Evolutionary conservation across 2,797 vertebrate species (phyloP).

Genomic region (Acanthurus leucopareius): DNA sequence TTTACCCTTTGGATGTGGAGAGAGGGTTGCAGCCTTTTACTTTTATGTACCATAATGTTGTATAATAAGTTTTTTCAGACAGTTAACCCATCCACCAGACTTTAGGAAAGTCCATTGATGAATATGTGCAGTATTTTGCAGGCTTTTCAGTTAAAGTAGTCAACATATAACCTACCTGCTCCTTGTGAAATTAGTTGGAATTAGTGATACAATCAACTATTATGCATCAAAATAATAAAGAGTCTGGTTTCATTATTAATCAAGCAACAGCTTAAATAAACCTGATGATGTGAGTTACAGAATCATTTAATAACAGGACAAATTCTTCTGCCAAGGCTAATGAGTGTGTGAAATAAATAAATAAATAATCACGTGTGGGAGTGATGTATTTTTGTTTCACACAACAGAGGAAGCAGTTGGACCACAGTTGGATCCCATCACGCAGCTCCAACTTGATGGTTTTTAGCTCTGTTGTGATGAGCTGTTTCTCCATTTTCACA

Average conservation of each 20-base stretch:
- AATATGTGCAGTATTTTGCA: background rate
- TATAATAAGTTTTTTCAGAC: background rate
- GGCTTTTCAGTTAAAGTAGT: background rate
- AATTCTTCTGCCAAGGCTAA: background rate
- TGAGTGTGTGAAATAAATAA: background rate
- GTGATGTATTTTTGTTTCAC: background rate
- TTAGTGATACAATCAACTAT: background rate
- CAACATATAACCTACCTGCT: background rate
- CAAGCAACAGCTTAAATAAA: background rate
- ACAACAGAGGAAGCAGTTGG: constrained; percentile 37
- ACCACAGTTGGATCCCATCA: constrained; percentile 14
- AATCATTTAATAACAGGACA: background rate
- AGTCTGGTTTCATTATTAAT: background rate
- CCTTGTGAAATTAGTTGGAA: background rate
- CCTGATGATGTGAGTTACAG: background rate
- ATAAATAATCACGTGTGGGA: background rate
- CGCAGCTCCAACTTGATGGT: background rate
- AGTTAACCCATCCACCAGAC: background rate
- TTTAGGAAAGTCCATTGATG: background rate
- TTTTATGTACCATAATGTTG: background rate
- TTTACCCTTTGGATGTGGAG: background rate
- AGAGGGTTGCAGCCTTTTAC: too few relatives aligned
- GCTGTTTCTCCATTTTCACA: background rate
- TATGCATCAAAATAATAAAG: background rate
- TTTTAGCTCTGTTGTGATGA: background rate